These are phyloP conservation scores for Aratinga solstitialis DNA, from an alignment of 2,797 vertebrate species.

Conservation along the genomic window DNA sequence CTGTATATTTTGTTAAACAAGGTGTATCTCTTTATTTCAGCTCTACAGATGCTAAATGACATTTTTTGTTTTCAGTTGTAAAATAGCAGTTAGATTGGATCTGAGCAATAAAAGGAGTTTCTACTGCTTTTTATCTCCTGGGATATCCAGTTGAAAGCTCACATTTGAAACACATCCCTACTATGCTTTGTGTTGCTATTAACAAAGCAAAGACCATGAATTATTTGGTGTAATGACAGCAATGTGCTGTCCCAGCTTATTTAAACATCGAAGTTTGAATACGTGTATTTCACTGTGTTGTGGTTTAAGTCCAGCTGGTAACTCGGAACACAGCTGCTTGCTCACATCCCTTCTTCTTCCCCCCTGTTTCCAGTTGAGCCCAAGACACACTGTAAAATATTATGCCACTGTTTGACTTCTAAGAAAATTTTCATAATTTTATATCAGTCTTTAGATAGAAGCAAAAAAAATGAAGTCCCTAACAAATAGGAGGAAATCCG, in stretches of 20 bases:
- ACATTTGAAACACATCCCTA: background rate
- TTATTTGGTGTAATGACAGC: background rate
- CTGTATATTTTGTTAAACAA: background rate
- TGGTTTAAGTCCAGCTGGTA: background rate
- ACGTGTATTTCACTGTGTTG: background rate
- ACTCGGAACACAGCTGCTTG: background rate
- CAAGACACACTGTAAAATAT: background rate
- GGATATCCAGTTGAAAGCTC: background rate
- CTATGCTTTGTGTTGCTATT: fast-evolving
- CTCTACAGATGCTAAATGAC: background rate
- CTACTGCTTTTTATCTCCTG: background rate
- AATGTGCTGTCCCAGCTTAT: background rate
- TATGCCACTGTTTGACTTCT: background rate
- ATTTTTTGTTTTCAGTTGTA: background rate
- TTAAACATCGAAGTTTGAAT: background rate
- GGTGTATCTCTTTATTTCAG: background rate
- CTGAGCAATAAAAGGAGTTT: background rate
- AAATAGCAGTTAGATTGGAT: background rate
- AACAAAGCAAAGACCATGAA: background rate
- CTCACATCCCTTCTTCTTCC: background rate
- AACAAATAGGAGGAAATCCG: background rate
- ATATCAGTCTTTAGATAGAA: background rate
- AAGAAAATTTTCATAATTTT: background rate
- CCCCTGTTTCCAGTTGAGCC: background rate
- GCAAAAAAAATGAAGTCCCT: background rate